Base-by-base conservation (phyloP, 2,113 vertebrate species). In the Barnardius zonarius region DNA sequence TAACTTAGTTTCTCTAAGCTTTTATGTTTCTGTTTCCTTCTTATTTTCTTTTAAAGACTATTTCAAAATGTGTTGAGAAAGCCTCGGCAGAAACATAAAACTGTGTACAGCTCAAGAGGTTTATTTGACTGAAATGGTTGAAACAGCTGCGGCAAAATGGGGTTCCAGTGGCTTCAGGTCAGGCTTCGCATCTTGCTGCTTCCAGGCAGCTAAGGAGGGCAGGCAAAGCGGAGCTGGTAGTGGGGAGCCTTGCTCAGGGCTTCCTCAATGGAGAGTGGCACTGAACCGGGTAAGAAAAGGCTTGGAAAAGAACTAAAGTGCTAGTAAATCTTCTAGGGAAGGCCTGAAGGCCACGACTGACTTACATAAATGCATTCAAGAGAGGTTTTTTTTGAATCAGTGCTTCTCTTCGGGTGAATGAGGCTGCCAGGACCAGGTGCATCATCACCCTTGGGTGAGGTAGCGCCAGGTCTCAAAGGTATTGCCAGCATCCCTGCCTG, bases 1-100 rank as follows among this genome's bases (percentile, higher is more conserved):
- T 83, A 87, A 93, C 57, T 8, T 68, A 39, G 74, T 94, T 95
- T 62, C 41, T 77, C 86, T 75, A 55, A 73, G 28, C 39, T 96
- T 86, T 73, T 88, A 68, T 93, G 10, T 37, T 80, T 77, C n/a
- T 74, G 5, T 85, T 90, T 85, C 7, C 3, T 69, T 74, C 57
- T 52, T 25, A 9, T 31, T 54, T 64, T 33, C 4, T 57, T 94
- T 68, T 62, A 7, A 86, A 93, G 48, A n/a, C 66, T 83, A 33
- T 72, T 83, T 68, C 2, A 0, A 91, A 92, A 90, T 54, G 17
- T 33, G 11, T 73, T 69, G 35, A 92, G 80, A 82, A 83, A 86
- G 1, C 63, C 90, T 95, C 35, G 4, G 23, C 67, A 93, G 75
- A 84, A 86, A 82, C 54, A 51, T 5, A 28, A 74, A 73, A 75